These are phyloP conservation scores for Vidua chalybeata DNA, from an alignment of 2,113 vertebrate genomes.

Conservation along the genomic window DNA sequence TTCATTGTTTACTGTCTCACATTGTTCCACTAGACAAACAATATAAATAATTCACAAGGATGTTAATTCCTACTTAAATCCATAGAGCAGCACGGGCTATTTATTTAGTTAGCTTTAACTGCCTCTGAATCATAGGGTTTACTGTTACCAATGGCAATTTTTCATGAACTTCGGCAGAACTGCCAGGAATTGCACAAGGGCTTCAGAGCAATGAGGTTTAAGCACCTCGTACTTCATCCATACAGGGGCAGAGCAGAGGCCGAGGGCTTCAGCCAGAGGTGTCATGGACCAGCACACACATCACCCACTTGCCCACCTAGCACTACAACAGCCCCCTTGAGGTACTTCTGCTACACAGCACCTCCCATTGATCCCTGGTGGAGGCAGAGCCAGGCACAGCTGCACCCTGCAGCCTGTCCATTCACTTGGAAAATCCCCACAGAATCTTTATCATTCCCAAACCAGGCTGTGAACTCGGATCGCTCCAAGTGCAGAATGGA, in stretches of 20 bases:
- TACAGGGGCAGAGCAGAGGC: background rate
- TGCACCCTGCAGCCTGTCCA: background rate
- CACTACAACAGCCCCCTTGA: background rate
- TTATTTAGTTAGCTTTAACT: background rate
- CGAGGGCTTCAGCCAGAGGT: background rate
- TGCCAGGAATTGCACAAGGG: background rate
- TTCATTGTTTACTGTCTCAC: background rate
- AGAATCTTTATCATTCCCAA: background rate
- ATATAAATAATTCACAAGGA: background rate
- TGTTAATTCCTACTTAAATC: background rate
- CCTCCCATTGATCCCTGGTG: background rate
- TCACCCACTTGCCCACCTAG: rapidly evolving
- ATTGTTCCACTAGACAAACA: background rate
- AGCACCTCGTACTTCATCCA: rapidly evolving
- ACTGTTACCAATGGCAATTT: background rate
- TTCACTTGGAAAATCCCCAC: background rate
- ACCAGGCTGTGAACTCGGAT: rapidly evolving
- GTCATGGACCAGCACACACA: background rate
- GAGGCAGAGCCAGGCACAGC: background rate
- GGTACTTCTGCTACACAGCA: background rate
- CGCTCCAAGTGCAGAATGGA: background rate
- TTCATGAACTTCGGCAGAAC: background rate
- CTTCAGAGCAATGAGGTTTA: background rate
- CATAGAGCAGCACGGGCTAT: background rate
- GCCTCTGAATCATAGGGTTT: background rate